Conservation (phyloP, 2,888 invertebrate species). For the Calameuta pallipes region DNA sequence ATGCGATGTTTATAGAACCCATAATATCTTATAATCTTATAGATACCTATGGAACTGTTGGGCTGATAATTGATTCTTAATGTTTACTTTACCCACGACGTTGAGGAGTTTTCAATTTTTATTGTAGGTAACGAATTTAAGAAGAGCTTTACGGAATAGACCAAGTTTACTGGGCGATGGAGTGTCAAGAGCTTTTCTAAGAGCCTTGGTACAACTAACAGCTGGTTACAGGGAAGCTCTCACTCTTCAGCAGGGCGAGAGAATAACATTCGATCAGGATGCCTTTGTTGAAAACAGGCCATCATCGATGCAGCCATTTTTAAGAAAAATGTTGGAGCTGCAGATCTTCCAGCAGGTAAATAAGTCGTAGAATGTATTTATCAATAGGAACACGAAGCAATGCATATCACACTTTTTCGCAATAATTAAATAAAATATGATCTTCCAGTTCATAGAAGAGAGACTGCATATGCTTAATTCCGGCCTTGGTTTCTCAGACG, state of each 20-base stretch:
- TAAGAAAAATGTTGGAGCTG: slow-evolving; percentile 88
- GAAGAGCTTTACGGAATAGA: slow-evolving; percentile 80
- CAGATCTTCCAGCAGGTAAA: slow-evolving; percentile 93
- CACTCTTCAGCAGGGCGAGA: slow-evolving; percentile 76
- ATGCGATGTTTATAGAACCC: background rate
- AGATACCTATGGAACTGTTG: background rate
- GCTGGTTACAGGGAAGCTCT: slow-evolving; percentile 95
- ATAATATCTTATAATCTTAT: background rate
- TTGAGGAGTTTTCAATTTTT: slow-evolving; percentile 24
- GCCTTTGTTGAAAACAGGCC: slow-evolving; percentile 90
- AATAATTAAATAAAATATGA: slow-evolving; percentile 8
- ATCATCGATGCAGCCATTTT: slow-evolving; percentile 86
- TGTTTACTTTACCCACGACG: slow-evolving; percentile 12
- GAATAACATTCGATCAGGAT: slow-evolving; percentile 87
- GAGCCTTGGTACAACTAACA: slow-evolving; percentile 91
- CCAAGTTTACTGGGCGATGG: slow-evolving; percentile 88
- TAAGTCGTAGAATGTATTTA: background rate
- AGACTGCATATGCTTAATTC: slow-evolving; percentile 90
- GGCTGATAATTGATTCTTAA: background rate
- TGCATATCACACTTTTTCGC: slow-evolving; percentile 3
- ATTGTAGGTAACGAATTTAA: slow-evolving; percentile 77
- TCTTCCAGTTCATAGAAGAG: slow-evolving; percentile 90
- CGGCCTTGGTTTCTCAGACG: slow-evolving; percentile 93
- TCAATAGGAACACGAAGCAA: background rate
- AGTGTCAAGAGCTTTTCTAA: slow-evolving; percentile 91